Evolutionary conservation across 2,113 vertebrate species (phyloP).

Genomic region (Phocoena sinus): DNA sequence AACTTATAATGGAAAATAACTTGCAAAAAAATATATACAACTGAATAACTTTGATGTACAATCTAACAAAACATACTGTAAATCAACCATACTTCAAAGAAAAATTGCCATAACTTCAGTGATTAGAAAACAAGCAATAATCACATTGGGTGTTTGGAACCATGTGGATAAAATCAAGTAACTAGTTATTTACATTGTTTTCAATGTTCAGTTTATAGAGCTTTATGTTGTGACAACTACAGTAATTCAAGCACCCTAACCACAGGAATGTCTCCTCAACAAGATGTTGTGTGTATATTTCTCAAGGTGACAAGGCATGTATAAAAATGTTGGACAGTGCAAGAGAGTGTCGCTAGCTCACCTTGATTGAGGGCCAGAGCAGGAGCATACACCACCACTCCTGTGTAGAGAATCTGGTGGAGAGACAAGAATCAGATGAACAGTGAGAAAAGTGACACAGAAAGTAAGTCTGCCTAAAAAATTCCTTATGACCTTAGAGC

Average conservation of each 20-base stretch:
- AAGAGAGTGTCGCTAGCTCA: constrained; percentile 48
- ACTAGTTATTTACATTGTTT: background rate
- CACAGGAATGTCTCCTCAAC: background rate
- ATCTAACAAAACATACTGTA: background rate
- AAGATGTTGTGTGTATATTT: background rate
- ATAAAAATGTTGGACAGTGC: background rate
- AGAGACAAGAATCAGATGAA: background rate
- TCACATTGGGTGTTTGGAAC: background rate
- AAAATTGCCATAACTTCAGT: background rate
- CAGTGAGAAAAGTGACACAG: too few species aligned
- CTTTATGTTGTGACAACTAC: background rate
- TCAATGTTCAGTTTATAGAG: background rate
- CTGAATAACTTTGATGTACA: background rate
- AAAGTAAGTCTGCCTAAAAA: background rate
- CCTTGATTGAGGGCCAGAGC: constrained; percentile 91
- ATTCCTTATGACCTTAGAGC: background rate
- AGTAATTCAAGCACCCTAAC: background rate
- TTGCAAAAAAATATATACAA: background rate
- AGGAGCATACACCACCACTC: constrained; percentile 88
- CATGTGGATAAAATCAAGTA: background rate
- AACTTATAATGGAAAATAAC: background rate
- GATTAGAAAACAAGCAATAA: background rate
- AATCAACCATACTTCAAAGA: background rate
- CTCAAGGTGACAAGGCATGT: background rate
- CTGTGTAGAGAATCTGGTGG: constrained; percentile 86